phyloP scores from a whole-genome alignment of 92 coral and sea anemone species.

The Pocillopora grandis region DNA sequence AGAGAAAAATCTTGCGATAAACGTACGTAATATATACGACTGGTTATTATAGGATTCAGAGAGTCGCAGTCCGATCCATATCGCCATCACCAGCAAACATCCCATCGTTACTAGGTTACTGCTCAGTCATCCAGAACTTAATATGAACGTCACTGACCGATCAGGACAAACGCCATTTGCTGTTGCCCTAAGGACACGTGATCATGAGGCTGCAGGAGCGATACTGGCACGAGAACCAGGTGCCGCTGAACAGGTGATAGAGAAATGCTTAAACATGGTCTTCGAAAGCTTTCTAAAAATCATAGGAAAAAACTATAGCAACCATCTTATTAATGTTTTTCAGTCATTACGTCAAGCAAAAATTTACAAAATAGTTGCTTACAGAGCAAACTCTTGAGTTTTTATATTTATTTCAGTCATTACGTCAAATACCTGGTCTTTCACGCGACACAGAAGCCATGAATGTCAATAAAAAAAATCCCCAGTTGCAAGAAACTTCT shows the following conservation, averaged over 20 bases:
- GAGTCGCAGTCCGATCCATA: constrained; percentile 87
- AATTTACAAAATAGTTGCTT: neutral
- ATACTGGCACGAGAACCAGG: constrained; percentile 93
- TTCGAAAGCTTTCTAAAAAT: neutral
- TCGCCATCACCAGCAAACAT: constrained; percentile 88
- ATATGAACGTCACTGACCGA: constrained; percentile 88
- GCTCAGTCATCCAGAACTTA: constrained; percentile 92
- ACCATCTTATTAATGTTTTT: too few relatives aligned
- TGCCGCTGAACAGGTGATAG: constrained; percentile 92
- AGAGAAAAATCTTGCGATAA: neutral
- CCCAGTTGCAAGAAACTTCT: too few relatives aligned
- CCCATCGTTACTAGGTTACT: constrained; percentile 87
- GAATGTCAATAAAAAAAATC: too few relatives aligned
- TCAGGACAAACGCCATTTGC: constrained; percentile 97
- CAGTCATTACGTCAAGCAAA: too few relatives aligned
- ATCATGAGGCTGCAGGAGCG: constrained; percentile 90
- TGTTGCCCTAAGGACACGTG: constrained; percentile 86
- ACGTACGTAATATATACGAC: neutral
- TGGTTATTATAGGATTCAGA: constrained; percentile 79
- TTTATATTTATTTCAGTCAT: neutral
- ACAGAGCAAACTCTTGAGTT: neutral
- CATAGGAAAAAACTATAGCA: neutral
- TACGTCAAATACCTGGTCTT: too few relatives aligned
- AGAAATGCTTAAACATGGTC: neutral
- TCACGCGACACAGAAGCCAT: too few relatives aligned